Evolutionary conservation across 2,113 vertebrate genomes (phyloP), one percentile per base, ranked within the genome.

Genomic region (Macquaria ambigua): DNA sequence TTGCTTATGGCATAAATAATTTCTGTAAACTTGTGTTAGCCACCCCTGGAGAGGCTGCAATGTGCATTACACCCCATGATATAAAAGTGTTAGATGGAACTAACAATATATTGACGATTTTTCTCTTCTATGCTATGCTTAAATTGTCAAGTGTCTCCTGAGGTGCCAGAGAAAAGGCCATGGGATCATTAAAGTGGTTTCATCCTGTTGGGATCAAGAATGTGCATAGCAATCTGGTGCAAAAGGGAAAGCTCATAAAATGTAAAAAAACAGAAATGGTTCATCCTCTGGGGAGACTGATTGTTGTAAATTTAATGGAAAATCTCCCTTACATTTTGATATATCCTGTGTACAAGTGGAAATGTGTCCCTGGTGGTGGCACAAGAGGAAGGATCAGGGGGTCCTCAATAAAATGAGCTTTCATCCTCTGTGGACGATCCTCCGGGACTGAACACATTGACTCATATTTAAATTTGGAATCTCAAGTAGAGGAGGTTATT

Each of bases 401-500:
- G 16, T 72, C 23, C 52, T 28, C n/a, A 59, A 31, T 72, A n/a
- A 31, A 64, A 61, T 25, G n/a, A 31, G 11, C 12, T 64, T 61
- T 75, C 16, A 71, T 58, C 7, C 53, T 74, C 25, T 41, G 50
- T 18, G 21, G 20, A 52, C 1, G 3, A 76, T 53, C 25, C 11
- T 21, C 46, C 31, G 48, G 20, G 23, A 53, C 37, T 18, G 10
- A 71, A 52, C 41, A 39, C 15, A 62, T 21, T 46, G 43, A 31
- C 15, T 68, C 16, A 34, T 18, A 63, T 83, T 66, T 12, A 23
- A 58, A 83, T 72, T 67, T 64, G 70, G 37, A 43, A 72, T 72
- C 67, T 64, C 66, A 77, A 71, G 72, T 34, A 72, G 16, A 18
- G n/a, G 70, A 61, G 28, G 58, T 41, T 68, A 43, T 75, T 84